A percentile compares a stretch with the other conserved stretches of the same genome.
Conservation (phyloP, 2,113 vertebrate genomes). For the Microtus montanus region DNA sequence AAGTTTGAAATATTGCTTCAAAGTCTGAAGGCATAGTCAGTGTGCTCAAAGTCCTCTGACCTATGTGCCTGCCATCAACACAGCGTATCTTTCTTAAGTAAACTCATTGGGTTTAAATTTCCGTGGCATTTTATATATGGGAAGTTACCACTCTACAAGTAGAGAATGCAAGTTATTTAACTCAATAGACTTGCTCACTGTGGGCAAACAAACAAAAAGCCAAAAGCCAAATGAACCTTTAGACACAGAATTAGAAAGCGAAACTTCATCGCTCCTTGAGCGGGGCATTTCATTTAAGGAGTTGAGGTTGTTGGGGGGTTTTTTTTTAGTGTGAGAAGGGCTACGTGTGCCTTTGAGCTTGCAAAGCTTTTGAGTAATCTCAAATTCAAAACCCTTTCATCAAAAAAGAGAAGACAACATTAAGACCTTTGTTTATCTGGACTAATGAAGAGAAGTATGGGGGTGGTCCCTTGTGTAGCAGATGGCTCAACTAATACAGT, state of each 20-base stretch:
- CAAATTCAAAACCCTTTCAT: slow-evolving; percentile 48
- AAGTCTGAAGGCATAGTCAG: background rate
- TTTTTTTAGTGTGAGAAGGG: background rate
- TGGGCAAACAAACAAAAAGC: no score
- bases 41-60: background rate
- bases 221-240: background rate
- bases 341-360: background rate
- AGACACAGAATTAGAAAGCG: slow-evolving; percentile 17
- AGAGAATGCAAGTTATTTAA: background rate
- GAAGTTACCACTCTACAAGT: background rate
- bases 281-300: background rate
- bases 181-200: background rate
- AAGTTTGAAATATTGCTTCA: background rate
- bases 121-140: background rate
- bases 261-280: background rate
- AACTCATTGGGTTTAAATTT: slow-evolving; percentile 1
- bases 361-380: background rate
- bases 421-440: slow-evolving; percentile 15
- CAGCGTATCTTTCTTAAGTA: slow-evolving; percentile 1
- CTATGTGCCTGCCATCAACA: background rate
- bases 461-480: background rate
- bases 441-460: background rate
- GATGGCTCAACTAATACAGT: background rate
- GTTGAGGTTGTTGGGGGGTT: background rate
- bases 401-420: background rate